These are phyloP conservation scores for Priapulus caudatus DNA, from an alignment of 2,888 invertebrate genomes.

Conservation along the genomic window DNA sequence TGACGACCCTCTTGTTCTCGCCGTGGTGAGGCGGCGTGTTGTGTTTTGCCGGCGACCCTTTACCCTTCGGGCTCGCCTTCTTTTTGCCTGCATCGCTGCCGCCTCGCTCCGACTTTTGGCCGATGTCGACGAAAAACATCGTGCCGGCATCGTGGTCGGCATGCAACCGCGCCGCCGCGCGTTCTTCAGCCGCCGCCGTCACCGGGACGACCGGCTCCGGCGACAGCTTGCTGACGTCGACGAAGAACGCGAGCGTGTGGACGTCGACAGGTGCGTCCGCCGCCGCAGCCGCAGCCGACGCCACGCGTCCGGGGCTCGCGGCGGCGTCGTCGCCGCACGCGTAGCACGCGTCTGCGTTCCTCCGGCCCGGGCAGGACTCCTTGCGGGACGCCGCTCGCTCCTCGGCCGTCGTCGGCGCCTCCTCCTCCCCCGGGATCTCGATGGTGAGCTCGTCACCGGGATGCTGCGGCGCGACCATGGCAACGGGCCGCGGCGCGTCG, in stretches of 20 bases:
- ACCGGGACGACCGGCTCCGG: background rate
- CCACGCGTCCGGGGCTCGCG: no score
- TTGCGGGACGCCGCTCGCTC: background rate
- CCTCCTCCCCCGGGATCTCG: background rate
- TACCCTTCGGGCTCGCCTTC: no score
- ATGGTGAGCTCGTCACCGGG: background rate
- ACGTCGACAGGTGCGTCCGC: background rate
- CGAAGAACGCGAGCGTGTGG: constrained; percentile 1
- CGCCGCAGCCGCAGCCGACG: background rate
- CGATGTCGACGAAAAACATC: constrained; percentile 1
- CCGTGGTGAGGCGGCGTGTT: no score
- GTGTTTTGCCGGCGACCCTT: no score
- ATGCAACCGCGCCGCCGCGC: background rate
- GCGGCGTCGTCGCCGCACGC: background rate
- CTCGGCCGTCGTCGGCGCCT: background rate
- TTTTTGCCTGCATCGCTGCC: no score
- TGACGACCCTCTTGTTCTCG: no score
- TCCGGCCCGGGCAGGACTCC: background rate
- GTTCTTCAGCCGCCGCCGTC: background rate
- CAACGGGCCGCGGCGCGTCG: background rate
- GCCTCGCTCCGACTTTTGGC: no score
- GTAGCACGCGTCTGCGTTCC: background rate
- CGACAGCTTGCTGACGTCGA: constrained; percentile 1
- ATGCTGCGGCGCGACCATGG: background rate
- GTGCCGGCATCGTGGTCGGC: background rate